Percentiles rank a stretch among this genome's conserved stretches.
Evolutionary conservation across 2,797 vertebrate genomes (phyloP).

Genomic region (Avahi laniger): DNA sequence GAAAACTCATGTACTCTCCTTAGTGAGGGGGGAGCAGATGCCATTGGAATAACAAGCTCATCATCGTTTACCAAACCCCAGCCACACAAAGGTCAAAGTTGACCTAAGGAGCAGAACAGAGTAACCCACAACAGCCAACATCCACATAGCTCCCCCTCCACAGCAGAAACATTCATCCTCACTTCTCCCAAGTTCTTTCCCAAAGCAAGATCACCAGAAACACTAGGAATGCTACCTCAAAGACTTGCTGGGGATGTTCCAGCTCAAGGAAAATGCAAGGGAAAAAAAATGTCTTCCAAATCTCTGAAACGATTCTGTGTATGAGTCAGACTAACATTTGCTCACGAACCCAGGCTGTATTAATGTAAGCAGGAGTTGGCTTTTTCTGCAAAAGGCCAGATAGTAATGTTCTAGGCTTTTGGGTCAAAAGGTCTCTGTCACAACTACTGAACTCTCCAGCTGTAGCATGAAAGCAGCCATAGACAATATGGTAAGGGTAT

Average conservation of each 20-base stretch:
- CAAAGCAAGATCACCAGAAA: not conserved
- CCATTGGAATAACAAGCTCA: not conserved
- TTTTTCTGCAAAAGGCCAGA: not conserved
- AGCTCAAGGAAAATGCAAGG: not conserved
- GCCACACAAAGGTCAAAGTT: not conserved
- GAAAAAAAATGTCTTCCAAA: not conserved
- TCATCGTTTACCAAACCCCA: not conserved
- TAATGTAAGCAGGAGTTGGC: not conserved
- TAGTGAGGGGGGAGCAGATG: fast-evolving
- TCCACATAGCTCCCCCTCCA: no score
- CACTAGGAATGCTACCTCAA: not conserved
- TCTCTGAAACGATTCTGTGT: not conserved
- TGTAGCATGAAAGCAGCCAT: not conserved
- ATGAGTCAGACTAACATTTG: not conserved
- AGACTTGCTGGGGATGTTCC: not conserved
- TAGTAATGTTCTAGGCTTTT: not conserved
- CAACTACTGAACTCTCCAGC: not conserved
- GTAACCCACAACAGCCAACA: not conserved
- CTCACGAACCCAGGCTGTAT: not conserved
- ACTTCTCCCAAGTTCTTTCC: not conserved
- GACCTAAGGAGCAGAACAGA: not conserved
- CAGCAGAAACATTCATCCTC: not conserved
- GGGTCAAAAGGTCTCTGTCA: not conserved
- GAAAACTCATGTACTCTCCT: not conserved
- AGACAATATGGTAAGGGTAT: not conserved